Conservation (phyloP, 2,113 vertebrate genomes). For the Thalassarche chlororhynchos region DNA sequence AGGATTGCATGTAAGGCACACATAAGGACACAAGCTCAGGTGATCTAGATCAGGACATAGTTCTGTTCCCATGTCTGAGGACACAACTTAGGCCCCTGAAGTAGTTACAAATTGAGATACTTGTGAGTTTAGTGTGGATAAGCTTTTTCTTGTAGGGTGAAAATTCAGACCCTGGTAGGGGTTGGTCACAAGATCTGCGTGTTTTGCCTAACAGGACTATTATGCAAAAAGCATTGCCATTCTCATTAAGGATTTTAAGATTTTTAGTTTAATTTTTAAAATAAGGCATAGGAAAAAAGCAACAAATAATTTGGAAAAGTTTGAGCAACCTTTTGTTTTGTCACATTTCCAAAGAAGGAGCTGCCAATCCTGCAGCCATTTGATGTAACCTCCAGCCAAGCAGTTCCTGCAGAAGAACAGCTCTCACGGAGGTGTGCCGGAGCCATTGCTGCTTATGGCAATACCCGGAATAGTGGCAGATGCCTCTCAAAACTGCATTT, state of each 20-base stretch:
- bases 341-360: neutral
- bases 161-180: neutral
- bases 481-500: neutral
- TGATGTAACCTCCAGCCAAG: neutral
- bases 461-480: neutral
- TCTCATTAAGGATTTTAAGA: neutral
- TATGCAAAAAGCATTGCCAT: neutral
- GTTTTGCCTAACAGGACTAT: neutral
- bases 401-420: neutral
- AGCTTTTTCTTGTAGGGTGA: neutral
- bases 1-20: neutral
- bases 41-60: neutral
- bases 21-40: neutral
- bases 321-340: neutral
- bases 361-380: neutral
- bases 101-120: neutral
- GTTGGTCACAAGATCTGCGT: neutral
- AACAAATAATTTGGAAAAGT: neutral
- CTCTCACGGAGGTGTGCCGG: rapidly evolving
- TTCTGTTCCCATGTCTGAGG: neutral
- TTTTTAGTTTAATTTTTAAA: neutral
- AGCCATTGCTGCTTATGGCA: rapidly evolving
- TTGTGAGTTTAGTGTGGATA: neutral
- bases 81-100: neutral
- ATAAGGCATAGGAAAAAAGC: neutral